A percentile compares a stretch with the other conserved stretches of the same genome.
Conservation (phyloP, 2,888 invertebrate species). For the Clivina fossor region DNA sequence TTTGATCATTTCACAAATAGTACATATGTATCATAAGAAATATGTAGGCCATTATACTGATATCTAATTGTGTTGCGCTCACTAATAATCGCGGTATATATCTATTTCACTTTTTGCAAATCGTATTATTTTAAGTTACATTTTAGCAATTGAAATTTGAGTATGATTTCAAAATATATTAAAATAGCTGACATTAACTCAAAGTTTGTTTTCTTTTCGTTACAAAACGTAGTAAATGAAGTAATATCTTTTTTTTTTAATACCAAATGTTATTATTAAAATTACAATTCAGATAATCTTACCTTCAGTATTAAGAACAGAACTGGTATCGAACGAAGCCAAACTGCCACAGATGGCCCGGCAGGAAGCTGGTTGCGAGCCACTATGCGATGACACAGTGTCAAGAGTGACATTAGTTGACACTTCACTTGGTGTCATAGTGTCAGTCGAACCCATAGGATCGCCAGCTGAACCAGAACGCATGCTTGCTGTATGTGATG, state of each 20-base stretch:
- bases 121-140: no score
- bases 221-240: no score
- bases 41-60: no score
- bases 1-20: no score
- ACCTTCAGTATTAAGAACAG: conserved; percentile 60
- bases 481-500: conserved; percentile 52
- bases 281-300: conserved; percentile 37
- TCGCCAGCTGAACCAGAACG: conserved; percentile 47
- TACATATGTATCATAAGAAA: no score
- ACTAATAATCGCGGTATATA: no score
- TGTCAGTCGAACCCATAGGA: conserved; percentile 59
- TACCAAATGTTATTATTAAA: neutral
- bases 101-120: no score
- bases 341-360: conserved; percentile 59
- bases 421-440: conserved; percentile 57
- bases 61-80: no score
- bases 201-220: no score
- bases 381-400: conserved; percentile 55
- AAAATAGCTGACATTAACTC: no score
- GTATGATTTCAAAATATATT: no score
- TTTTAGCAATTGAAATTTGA: no score
- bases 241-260: neutral
- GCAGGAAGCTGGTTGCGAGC: conserved; percentile 57
- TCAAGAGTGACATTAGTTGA: conserved; percentile 60
- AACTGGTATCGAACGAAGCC: conserved; percentile 56